Evolutionary conservation across 2,888 invertebrate genomes (phyloP), one percentile per base, ranked within the genome.

Genomic region (Netelia virgata): DNA sequence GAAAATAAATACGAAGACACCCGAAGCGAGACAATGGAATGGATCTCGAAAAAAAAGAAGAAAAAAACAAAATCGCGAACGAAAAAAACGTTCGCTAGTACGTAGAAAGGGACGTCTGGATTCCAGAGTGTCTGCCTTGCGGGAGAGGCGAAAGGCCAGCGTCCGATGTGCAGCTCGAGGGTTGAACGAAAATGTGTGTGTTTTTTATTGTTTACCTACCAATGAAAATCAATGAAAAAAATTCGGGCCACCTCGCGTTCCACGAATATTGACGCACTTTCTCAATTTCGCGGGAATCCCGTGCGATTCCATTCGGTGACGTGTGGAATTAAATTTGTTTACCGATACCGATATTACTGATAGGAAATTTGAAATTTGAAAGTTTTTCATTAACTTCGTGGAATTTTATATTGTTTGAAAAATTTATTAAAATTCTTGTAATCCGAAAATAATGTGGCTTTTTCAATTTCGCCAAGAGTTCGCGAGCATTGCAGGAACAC

Each of bases 21-120:
- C 28, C 43, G 41, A 43, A 57, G 55, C 16, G 61, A n/a, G 69
- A 47, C 16, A 53, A 47, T 14, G 28, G 23, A 82, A 57, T 16
- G 63, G 69, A 18, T 8, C 11, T 16, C 6, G 36, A 63, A 68
- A 55, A 68, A 10, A 55, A 47, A 63, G 47, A 68, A 16, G n/a
- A 64, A 6, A 36, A 10, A 64, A 36, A n/a, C 59, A 11, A 11
- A 6, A 36, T 41, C 6, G 36, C 36, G 36, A 36, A 57, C 28
- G 36, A 55, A 63, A 69, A 59, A 59, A 59, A n/a, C 50, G 63
- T 61, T 75, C 69, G 81, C 28, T 55, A 23, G 50, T 50, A 11
- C n/a, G 59, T 14, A 59, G 36, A 73, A 80, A 18, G 10, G 57
- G 73, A 57, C 74, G 69, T 81, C 75, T 81, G 75, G 74, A 81